Evolutionary conservation across 2,797 vertebrate species (phyloP), one percentile per base, ranked within the genome.

Genomic region (Falco peregrinus): DNA sequence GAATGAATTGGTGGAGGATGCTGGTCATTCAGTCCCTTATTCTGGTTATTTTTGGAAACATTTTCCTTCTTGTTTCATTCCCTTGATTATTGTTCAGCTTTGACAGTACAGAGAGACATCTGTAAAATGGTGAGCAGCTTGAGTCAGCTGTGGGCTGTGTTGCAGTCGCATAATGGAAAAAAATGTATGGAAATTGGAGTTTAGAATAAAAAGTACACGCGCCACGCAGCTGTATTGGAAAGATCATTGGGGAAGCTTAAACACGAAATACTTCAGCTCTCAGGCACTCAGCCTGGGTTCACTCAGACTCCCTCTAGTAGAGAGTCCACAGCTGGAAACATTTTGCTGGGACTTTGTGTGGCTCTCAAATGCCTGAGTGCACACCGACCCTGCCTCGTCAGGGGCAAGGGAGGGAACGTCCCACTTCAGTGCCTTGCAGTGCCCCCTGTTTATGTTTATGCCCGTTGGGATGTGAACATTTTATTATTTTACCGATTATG

Each of bases 11-110:
- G 45, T 29, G 35, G 61, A 74, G 78, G 65, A 68, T 35, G 10
- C 48, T 47, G 71, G 24, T 91, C 57, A 11, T 47, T 87, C 84
- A 67, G 31, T 45, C 47, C 51, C 50, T 47, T 67, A 29, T 81
- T 84, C 71, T 70, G 64, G 60, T 82, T 94, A 83, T 67, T 89
- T 87, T 68, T 63, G 86, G 93, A 77, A 93, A 75, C 0, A 0
- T 78, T 90, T 89, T 87, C 68, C 78, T 92, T 95, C 78, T 81
- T 76, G 71, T 79, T 95, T 80, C 35, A 16, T 77, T 56, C 64
- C 64, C 84, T 53, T 68, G 57, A 61, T 92, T 89, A 29, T 10
- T 88, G 39, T 51, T 95, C 56, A 67, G 59, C 45, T 86, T 75
- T 82, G 69, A 59, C 73, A 60, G 76, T 84, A 37, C 12, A 47